A percentile compares a stretch with the other conserved stretches of the same genome.
phyloP scores from a whole-genome alignment of 2,113 vertebrate genomes.

The Psophia crepitans region DNA sequence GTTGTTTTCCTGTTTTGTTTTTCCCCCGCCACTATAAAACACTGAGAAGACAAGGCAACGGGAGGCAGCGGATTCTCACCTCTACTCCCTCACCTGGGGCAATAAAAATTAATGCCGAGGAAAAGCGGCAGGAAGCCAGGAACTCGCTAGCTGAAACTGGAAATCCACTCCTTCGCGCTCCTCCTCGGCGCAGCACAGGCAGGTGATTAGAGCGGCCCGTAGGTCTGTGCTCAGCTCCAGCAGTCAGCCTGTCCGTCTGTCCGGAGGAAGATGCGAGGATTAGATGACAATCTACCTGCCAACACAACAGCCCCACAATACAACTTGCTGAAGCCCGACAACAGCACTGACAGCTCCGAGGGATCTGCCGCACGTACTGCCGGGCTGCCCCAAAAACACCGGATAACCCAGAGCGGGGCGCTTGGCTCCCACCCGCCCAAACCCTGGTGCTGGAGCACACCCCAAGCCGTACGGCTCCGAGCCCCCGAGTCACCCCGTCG shows the following conservation, averaged over 20 bases:
- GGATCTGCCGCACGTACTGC: background rate
- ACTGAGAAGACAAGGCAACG: background rate
- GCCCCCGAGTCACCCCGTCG: background rate
- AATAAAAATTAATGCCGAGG: background rate
- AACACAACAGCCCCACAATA: background rate
- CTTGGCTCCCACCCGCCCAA: background rate
- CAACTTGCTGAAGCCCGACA: background rate
- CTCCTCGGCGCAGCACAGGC: background rate
- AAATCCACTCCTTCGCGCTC: background rate
- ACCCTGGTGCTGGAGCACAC: background rate
- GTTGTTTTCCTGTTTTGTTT: background rate
- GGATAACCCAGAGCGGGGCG: background rate
- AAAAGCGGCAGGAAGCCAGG: background rate
- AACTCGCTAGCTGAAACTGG: background rate
- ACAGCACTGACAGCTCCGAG: background rate
- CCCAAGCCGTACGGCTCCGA: fast-evolving
- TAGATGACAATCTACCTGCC: background rate
- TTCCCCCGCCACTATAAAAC: background rate
- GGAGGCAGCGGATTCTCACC: background rate
- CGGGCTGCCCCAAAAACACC: background rate
- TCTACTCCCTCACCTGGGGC: background rate
- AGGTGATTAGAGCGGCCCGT: background rate
- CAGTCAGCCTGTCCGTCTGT: background rate
- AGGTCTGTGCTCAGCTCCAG: background rate
- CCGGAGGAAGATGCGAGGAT: background rate